phyloP scores from a whole-genome alignment of 2,888 invertebrate genomes.

The Leptinotarsa haldemani region DNA sequence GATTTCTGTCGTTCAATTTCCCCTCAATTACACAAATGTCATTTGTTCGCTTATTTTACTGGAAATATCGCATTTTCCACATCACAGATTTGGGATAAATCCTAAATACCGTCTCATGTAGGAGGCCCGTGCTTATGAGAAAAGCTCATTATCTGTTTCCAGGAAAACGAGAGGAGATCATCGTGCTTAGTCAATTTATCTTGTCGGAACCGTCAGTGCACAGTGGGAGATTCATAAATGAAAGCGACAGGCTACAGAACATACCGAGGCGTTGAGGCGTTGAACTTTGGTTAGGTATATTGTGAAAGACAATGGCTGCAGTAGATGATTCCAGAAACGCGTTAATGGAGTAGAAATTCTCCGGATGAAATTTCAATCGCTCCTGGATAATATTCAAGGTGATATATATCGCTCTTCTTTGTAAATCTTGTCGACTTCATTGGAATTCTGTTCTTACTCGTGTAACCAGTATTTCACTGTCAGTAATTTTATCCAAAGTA shows the following conservation, averaged over 20 bases:
- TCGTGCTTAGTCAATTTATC: slow-evolving; percentile 27
- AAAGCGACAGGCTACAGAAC: neutral
- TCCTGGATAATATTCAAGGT: neutral
- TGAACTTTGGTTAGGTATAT: neutral
- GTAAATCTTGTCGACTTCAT: no score
- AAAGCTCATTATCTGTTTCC: slow-evolving; percentile 27
- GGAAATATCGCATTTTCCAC: slow-evolving; percentile 25
- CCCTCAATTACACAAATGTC: neutral
- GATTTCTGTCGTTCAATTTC: no score
- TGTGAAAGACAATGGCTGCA: neutral
- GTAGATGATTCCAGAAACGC: neutral
- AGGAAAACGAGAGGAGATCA: slow-evolving; percentile 22
- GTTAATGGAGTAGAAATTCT: slow-evolving; percentile 6
- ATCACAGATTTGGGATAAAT: neutral
- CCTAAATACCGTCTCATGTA: slow-evolving; percentile 11
- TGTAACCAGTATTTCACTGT: no score
- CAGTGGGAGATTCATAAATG: slow-evolving; percentile 25
- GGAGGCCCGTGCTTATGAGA: slow-evolving; percentile 14
- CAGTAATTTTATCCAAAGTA: no score
- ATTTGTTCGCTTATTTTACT: neutral
- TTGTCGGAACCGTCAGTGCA: slow-evolving; percentile 15
- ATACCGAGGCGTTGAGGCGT: slow-evolving; percentile 2
- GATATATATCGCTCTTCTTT: neutral
- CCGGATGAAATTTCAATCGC: neutral
- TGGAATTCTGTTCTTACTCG: no score